Evolutionary conservation across 37 sponge, comb jelly and placozoan genomes (phyloP).

Genomic region (Ephydatia muelleri): DNA sequence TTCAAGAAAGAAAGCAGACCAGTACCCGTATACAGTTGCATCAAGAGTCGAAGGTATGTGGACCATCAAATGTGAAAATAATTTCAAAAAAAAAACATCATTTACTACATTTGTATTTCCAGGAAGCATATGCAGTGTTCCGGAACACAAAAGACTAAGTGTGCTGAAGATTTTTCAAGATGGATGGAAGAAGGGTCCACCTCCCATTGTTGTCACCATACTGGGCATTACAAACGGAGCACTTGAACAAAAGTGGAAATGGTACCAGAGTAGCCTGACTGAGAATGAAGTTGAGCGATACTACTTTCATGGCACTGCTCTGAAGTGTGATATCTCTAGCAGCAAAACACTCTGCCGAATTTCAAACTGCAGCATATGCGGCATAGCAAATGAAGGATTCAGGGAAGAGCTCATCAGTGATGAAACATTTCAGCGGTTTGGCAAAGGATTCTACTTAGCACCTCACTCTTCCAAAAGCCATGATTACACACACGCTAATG

Average conservation of each 20-base stretch:
- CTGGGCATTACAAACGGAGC: neutral
- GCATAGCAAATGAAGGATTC: constrained; percentile 51
- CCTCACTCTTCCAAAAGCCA: constrained; percentile 63
- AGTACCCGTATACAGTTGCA: neutral
- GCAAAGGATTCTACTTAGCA: constrained; percentile 72
- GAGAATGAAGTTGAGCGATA: constrained; percentile 14
- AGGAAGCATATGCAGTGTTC: too few relatives aligned
- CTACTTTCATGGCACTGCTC: constrained; percentile 65
- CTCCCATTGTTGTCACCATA: neutral
- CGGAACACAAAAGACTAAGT: neutral
- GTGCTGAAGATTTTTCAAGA: neutral
- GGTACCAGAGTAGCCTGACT: neutral
- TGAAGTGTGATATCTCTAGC: constrained; percentile 51
- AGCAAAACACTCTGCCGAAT: constrained; percentile 29
- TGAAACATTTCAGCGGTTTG: constrained; percentile 45
- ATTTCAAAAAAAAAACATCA: too few relatives aligned
- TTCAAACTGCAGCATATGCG: constrained; percentile 53
- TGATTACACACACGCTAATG: constrained; percentile 40
- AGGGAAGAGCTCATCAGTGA: constrained; percentile 6
- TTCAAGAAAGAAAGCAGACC: neutral
- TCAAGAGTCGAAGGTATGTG: neutral
- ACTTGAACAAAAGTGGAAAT: neutral
- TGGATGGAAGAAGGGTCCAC: neutral
- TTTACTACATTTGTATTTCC: too few relatives aligned
- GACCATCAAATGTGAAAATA: too few relatives aligned